A percentile compares a stretch with the other conserved stretches of the same genome.
These are phyloP conservation scores for Pholis gunnellus DNA, from an alignment of 2,113 vertebrate genomes.

Conservation along the genomic window DNA sequence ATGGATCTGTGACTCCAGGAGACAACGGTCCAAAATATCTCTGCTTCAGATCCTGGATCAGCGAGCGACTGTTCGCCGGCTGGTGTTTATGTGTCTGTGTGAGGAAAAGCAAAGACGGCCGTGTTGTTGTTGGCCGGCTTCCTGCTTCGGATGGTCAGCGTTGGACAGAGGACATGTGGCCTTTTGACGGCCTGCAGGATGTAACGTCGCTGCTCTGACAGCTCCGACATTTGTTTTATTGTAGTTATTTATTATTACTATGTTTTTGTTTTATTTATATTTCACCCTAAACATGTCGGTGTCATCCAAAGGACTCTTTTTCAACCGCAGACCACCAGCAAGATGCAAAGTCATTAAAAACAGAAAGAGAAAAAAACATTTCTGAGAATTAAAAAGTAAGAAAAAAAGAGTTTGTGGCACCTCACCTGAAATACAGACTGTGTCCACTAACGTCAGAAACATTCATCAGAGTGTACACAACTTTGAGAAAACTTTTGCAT, in stretches of 20 bases:
- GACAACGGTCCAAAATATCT: slow-evolving; percentile 12
- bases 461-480: not conserved
- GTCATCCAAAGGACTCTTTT: not conserved
- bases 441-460: not conserved
- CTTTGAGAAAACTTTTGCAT: too few species aligned
- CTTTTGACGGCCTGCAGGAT: not conserved
- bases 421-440: not conserved
- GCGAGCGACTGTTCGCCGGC: not conserved
- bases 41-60: slow-evolving; percentile 13
- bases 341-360: too few species aligned
- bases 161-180: slow-evolving; percentile 11
- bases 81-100: slow-evolving; percentile 17
- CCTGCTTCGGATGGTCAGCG: not conserved
- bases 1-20: not conserved
- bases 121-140: slow-evolving; percentile 52
- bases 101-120: slow-evolving; percentile 12
- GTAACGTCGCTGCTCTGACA: not conserved
- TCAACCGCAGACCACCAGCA: not conserved
- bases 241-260: not conserved
- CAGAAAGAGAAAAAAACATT: not conserved
- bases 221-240: slow-evolving; percentile 9
- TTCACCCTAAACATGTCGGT: not conserved
- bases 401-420: not conserved
- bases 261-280: not conserved
- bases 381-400: not conserved